Conservation (phyloP, 2,888 invertebrate species). For the Branchellion lobata region DNA sequence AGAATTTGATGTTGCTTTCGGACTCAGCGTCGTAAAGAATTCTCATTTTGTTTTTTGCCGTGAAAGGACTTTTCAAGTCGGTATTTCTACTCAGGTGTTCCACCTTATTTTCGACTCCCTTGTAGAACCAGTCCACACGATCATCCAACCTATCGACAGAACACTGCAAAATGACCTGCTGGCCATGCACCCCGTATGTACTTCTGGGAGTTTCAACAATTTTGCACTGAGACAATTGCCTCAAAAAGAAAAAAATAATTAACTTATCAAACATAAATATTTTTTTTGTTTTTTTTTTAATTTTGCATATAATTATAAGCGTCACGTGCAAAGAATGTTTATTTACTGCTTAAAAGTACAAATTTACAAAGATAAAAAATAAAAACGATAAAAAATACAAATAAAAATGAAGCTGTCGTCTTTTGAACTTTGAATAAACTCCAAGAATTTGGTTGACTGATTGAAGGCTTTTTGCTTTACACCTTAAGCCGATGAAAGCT, state of each 20-base stretch:
- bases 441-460: neutral
- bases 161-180: neutral
- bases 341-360: no score
- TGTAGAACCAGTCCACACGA: conserved; percentile 12
- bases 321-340: neutral
- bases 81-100: neutral
- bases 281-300: neutral
- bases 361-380: no score
- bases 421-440: neutral
- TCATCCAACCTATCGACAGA: neutral
- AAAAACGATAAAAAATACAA: neutral
- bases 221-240: neutral
- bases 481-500: neutral
- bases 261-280: neutral
- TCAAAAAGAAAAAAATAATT: neutral
- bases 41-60: neutral
- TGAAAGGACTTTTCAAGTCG: neutral
- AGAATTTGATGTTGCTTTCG: neutral
- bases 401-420: neutral
- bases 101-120: neutral
- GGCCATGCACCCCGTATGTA: neutral
- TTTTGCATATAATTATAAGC: neutral
- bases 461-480: neutral
- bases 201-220: neutral
- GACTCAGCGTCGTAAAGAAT: neutral